Evolutionary conservation across 2,797 vertebrate genomes (phyloP), one percentile per base, ranked within the genome.

Genomic region (Microtus agrestis): DNA sequence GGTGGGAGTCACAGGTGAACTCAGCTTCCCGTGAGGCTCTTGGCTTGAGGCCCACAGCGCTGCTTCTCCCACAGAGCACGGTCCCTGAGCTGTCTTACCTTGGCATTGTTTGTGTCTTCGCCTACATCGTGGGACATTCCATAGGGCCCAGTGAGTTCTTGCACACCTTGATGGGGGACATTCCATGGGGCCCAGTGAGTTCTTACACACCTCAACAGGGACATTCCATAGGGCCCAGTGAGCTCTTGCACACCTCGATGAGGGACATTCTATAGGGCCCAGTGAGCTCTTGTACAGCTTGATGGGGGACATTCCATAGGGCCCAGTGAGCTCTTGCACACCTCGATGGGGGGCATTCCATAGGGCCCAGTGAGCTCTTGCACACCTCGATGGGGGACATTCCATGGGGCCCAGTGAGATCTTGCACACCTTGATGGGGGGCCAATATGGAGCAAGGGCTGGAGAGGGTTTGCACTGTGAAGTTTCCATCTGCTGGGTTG

Each of bases 131-230:
- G 0, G 99, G 99, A 96, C 99, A 99, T n/a, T 98, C 99, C 96
- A 98, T 99, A 1, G 99, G 99, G 91, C 98, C 99, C 87, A 99
- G 99, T 99, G 98, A 99, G 99, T 98, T 88, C 81, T 87, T 3
- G 2, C 17, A 21, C 19, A 54, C 54, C 54, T 54, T 4, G 5
- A 54, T 54, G 54, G 54, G 0, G 99, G 99, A 96, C 99, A 99
- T n/a, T 98, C 99, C 96, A 98, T 99, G 1, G 99, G 99, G 91
- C 98, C 99, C 87, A 99, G 99, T 99, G 98, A 99, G 99, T 98
- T 88, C 80, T 87, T 1, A 4, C 21, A 2, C 5, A 11, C 6
- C 9, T 37, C 23, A 43, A 43, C 43, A 43, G 51, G 0, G 99
- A 96, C 99, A 99, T n/a, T 98, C 99, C 95, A 98, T 99, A 0